phyloP scores from a whole-genome alignment of 2,113 vertebrate species.

The Procapra przewalskii region DNA sequence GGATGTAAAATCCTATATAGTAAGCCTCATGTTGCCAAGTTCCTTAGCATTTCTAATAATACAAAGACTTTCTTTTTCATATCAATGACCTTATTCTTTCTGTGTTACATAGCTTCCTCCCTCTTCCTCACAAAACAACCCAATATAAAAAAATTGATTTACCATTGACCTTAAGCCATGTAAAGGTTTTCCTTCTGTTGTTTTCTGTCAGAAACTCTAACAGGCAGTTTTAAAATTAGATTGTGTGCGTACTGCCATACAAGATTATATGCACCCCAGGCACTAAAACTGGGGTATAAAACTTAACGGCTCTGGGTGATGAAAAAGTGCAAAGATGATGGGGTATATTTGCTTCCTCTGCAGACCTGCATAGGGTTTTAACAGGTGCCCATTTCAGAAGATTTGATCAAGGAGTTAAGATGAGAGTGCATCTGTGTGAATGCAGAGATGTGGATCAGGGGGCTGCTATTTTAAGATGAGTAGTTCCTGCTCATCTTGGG shows the following conservation, averaged over 20 bases:
- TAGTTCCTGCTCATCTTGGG: neutral
- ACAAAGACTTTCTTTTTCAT: neutral
- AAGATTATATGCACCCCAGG: neutral
- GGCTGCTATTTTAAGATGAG: neutral
- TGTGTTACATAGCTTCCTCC: neutral
- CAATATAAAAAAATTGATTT: slow-evolving; percentile 5
- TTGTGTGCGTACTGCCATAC: neutral
- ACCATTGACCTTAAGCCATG: neutral
- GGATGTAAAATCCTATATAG: neutral
- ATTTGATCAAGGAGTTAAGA: neutral
- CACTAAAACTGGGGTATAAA: neutral
- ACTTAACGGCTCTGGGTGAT: neutral
- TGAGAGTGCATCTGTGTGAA: neutral
- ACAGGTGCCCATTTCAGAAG: neutral
- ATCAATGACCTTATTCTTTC: neutral
- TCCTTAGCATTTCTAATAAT: neutral
- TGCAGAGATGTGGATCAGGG: accelerated
- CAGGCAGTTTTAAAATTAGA: neutral
- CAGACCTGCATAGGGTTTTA: neutral
- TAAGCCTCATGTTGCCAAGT: neutral
- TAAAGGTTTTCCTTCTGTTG: neutral
- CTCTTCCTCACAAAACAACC: neutral
- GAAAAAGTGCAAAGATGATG: neutral
- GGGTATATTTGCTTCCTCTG: neutral
- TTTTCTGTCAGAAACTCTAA: neutral